phyloP scores from a whole-genome alignment of 2,888 invertebrate genomes.

The Nowickia ferox region DNA sequence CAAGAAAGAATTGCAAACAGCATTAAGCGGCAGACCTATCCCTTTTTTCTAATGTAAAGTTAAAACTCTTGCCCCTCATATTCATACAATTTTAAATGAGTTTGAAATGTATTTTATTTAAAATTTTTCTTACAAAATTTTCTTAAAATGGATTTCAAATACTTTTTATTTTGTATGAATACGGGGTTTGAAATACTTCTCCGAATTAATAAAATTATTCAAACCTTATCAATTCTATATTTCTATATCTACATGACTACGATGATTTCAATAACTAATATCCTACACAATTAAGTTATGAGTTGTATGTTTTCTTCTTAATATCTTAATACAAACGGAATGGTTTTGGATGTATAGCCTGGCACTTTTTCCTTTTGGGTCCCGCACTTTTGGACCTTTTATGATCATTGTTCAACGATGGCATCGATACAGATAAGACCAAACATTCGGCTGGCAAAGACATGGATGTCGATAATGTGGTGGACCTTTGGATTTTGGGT shows the following conservation, averaged over 20 bases:
- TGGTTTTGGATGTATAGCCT: conserved; percentile 81
- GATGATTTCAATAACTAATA: neutral
- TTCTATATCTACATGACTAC: neutral
- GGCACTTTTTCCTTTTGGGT: conserved; percentile 80
- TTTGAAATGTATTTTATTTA: too few relatives aligned
- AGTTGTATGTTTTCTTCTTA: neutral
- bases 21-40: too few relatives aligned
- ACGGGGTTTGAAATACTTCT: too few relatives aligned
- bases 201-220: too few relatives aligned
- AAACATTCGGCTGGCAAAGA: conserved; percentile 83
- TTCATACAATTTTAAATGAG: too few relatives aligned
- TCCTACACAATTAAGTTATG: neutral
- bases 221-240: neutral
- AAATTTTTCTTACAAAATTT: too few relatives aligned
- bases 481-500: conserved; percentile 81
- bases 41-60: too few relatives aligned
- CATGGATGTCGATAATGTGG: conserved; percentile 83
- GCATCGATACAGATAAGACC: conserved; percentile 83
- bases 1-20: too few relatives aligned
- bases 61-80: too few relatives aligned
- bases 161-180: too few relatives aligned
- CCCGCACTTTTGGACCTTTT: conserved; percentile 82
- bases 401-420: conserved; percentile 81
- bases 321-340: conserved; percentile 81
- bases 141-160: too few relatives aligned